Evolutionary conservation across 2,797 vertebrate genomes (phyloP).

Genomic region (Rhinogobio ventralis): DNA sequence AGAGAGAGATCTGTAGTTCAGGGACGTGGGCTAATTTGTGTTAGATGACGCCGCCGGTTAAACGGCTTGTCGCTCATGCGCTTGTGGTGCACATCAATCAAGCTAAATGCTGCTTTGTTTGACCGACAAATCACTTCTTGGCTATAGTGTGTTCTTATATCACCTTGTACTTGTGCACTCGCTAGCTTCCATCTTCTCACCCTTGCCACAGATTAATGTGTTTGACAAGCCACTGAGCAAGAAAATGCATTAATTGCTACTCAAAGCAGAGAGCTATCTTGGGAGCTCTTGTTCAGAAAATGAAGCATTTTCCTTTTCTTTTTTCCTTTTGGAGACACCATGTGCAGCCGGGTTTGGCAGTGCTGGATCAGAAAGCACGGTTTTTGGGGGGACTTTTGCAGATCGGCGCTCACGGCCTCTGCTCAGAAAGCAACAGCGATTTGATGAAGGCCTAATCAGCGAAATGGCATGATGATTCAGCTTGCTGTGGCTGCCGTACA

Average conservation of each 20-base stretch:
- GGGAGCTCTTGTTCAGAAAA: conserved; percentile 77
- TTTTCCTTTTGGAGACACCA: conserved; percentile 37
- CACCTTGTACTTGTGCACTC: conserved; percentile 24
- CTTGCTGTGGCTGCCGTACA: conserved; percentile 64
- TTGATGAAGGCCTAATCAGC: conserved; percentile 72
- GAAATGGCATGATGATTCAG: conserved; percentile 74
- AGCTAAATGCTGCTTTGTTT: conserved; percentile 36
- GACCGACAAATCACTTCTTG: conserved; percentile 43
- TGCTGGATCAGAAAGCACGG: conserved; percentile 37
- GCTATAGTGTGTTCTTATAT: conserved; percentile 33
- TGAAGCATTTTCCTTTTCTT: conserved; percentile 58
- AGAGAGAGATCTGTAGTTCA: not conserved
- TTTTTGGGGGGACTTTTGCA: conserved; percentile 46
- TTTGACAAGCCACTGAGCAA: conserved; percentile 81
- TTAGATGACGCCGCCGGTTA: not conserved
- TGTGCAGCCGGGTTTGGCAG: conserved; percentile 55
- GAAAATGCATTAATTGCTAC: conserved; percentile 82
- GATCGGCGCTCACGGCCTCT: conserved; percentile 51
- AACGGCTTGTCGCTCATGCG: not conserved
- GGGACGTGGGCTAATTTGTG: conserved; percentile 23
- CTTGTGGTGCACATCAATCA: conserved; percentile 23
- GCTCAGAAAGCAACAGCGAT: conserved; percentile 58
- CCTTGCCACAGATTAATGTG: conserved; percentile 75
- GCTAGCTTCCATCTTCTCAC: conserved; percentile 59
- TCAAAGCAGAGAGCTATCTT: conserved; percentile 78